Evolutionary conservation across 2,113 vertebrate genomes (phyloP).

Genomic region (Pedionomus torquatus): DNA sequence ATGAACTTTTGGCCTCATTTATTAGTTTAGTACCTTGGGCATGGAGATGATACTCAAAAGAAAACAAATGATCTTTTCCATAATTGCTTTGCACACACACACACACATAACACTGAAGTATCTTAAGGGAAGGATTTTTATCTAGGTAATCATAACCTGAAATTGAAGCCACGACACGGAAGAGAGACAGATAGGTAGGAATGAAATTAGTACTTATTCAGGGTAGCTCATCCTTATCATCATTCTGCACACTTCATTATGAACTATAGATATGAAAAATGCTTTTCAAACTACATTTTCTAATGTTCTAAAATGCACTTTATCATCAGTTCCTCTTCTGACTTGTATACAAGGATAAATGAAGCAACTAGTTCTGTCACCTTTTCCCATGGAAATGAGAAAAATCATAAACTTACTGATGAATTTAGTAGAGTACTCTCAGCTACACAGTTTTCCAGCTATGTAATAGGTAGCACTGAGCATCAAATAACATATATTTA

Average conservation of each 20-base stretch:
- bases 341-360: background rate
- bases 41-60: background rate
- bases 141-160: constrained; percentile 46
- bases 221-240: constrained; percentile 50
- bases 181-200: constrained; percentile 52
- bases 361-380: background rate
- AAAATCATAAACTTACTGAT: background rate
- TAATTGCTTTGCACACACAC: background rate
- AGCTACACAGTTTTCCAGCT: background rate
- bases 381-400: background rate
- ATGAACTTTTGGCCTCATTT: background rate
- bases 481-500: background rate
- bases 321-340: background rate
- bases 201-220: constrained; percentile 54
- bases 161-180: constrained; percentile 37
- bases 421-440: background rate
- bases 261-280: constrained; percentile 33
- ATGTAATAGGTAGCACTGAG: background rate
- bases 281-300: constrained; percentile 1
- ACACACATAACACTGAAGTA: background rate
- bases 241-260: constrained; percentile 45
- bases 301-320: background rate
- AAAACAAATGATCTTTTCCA: constrained; percentile 9
- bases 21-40: background rate
- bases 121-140: constrained; percentile 38